A percentile compares a stretch with the other conserved stretches of the same genome.
Conservation (phyloP, 2,888 invertebrate species). For the Uropetala carovei region DNA sequence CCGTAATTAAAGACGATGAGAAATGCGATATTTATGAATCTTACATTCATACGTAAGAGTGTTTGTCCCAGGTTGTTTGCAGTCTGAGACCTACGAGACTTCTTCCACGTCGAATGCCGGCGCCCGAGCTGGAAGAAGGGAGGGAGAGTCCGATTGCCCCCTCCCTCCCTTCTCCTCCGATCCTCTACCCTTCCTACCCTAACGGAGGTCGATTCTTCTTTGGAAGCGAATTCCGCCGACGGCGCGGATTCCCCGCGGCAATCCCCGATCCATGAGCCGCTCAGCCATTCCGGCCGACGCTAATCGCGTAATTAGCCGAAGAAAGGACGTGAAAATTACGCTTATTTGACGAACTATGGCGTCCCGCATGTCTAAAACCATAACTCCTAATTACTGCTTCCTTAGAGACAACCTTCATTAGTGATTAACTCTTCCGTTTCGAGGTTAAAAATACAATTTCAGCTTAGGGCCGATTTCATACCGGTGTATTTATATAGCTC, state of each 20-base stretch:
- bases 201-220: not conserved
- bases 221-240: not conserved
- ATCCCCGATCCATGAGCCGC: not conserved
- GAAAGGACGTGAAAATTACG: not conserved
- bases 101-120: not conserved
- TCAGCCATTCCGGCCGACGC: not conserved
- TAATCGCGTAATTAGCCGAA: not conserved
- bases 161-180: too few relatives aligned
- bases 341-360: not conserved
- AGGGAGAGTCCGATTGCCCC: too few relatives aligned
- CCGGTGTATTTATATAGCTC: too few relatives aligned
- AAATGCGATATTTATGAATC: slow-evolving; percentile 48
- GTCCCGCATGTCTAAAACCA: not conserved
- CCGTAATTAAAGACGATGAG: slow-evolving; percentile 49
- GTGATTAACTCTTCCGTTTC: not conserved
- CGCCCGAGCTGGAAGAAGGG: not conserved
- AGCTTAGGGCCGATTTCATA: too few relatives aligned
- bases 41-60: not conserved
- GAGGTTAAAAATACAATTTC: too few relatives aligned
- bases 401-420: not conserved
- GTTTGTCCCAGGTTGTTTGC: not conserved
- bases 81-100: not conserved
- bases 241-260: not conserved
- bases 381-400: not conserved
- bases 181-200: not conserved